Evolutionary conservation across 2,113 vertebrate genomes (phyloP), one percentile per base, ranked within the genome.

Genomic region (Apus apus): DNA sequence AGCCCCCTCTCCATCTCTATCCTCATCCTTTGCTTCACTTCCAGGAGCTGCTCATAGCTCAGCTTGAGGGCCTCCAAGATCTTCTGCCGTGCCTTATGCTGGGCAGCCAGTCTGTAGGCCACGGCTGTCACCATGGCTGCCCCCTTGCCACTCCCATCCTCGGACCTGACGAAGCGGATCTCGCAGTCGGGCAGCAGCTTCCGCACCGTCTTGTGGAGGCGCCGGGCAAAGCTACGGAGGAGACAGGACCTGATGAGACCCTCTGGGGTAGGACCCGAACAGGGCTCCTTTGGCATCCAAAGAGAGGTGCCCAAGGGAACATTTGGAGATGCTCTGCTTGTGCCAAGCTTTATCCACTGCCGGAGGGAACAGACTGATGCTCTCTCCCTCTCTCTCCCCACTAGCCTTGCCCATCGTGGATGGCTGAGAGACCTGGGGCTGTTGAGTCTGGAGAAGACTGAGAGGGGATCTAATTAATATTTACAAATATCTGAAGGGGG

Each of bases 51-150:
- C 79, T 99, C 97, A 0, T 50, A 98, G 96, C 97, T 98, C 94
- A 99, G 97, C 27, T 98, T 98, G 43, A 99, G 96, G 0, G 98
- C 84, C 73, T 99, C 98, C 22, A 99, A 97, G 23, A 98, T 98
- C 45, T 97, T 95, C 98, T 99, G 98, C 6, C 99, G 98, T 40
- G 98, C 98, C 11, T 98, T 97, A 12, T 98, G 98, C 76, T 99
- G 99, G 32, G 98, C 98, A 0, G 98, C 99, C 78, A 99, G 97
- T 6, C 99, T 98, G 92, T 99, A 98, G 6, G 99, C 99, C 88
- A 99, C 99, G 0, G 99, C 99, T 0, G 99, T 99, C 88, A 99
- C 99, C 99, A 99, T 99, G 87, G 99, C 99, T 0, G 99, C 98
- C 3, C 99, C 99, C 82, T 99, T 99, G 77, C 99, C 99, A 0